phyloP scores from a whole-genome alignment of 2,113 vertebrate species.

The Mionectes macconnelli region DNA sequence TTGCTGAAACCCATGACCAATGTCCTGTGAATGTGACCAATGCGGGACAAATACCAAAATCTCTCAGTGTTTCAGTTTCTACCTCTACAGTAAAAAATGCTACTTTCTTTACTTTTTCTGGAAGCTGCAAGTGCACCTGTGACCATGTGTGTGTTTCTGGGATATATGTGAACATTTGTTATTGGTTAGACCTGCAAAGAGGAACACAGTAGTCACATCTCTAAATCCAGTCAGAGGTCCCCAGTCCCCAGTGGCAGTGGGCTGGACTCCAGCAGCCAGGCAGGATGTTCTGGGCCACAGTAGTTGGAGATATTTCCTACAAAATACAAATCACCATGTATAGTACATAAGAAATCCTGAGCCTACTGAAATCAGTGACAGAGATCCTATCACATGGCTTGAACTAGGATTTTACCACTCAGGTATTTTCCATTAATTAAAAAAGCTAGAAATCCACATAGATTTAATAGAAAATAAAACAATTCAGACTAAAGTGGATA shows the following conservation, averaged over 20 bases:
- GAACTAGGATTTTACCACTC: neutral
- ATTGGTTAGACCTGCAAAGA: neutral
- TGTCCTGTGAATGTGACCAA: neutral
- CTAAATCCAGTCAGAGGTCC: neutral
- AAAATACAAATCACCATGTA: neutral
- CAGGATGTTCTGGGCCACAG: neutral
- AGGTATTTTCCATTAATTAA: neutral
- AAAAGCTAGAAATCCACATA: neutral
- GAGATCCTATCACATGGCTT: fast-evolving
- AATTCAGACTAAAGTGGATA: neutral
- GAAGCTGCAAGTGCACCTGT: neutral
- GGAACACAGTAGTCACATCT: fast-evolving
- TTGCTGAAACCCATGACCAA: neutral
- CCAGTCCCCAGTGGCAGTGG: fast-evolving
- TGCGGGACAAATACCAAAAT: neutral
- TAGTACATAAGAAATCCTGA: neutral
- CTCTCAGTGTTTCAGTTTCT: neutral
- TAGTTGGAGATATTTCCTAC: neutral
- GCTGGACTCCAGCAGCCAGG: neutral
- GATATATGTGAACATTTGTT: neutral
- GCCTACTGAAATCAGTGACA: neutral
- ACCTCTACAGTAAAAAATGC: neutral
- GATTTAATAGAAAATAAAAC: neutral
- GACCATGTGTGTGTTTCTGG: neutral
- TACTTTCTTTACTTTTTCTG: neutral